Conservation (phyloP, 2,888 invertebrate species). For the Sturmia bella region DNA sequence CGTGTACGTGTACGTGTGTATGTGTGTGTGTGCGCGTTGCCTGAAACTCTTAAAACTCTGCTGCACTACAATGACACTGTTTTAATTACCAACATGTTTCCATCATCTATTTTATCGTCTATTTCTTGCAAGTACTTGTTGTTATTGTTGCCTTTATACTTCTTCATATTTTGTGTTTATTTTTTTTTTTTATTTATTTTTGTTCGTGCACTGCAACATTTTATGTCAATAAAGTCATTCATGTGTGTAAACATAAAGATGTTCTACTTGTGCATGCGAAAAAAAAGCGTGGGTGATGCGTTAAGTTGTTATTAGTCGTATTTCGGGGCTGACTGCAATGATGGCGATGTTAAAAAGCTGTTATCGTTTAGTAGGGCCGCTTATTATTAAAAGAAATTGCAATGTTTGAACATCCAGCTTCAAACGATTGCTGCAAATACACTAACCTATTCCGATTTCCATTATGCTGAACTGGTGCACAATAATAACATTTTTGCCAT, state of each 20-base stretch:
- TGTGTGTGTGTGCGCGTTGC: constrained; percentile 6
- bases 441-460: too few relatives aligned
- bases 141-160: not conserved
- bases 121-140: constrained; percentile 22
- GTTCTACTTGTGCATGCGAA: constrained; percentile 1
- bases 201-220: constrained; percentile 50
- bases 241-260: constrained; percentile 46
- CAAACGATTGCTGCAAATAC: too few relatives aligned
- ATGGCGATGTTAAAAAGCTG: too few relatives aligned
- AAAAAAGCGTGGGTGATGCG: constrained; percentile 19
- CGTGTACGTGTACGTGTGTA: too few relatives aligned
- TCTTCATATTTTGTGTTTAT: constrained; percentile 2
- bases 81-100: constrained; percentile 68
- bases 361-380: too few relatives aligned
- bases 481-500: too few relatives aligned
- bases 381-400: too few relatives aligned
- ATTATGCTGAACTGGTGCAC: too few relatives aligned
- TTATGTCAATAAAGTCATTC: constrained; percentile 63
- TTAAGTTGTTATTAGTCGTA: not conserved
- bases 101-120: constrained; percentile 46
- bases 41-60: constrained; percentile 57
- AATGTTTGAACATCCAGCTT: too few relatives aligned
- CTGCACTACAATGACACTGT: constrained; percentile 61
- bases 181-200: constrained; percentile 8
- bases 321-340: not conserved